Evolutionary conservation across 2,888 invertebrate genomes (phyloP).

Genomic region (Campoplex nolae): DNA sequence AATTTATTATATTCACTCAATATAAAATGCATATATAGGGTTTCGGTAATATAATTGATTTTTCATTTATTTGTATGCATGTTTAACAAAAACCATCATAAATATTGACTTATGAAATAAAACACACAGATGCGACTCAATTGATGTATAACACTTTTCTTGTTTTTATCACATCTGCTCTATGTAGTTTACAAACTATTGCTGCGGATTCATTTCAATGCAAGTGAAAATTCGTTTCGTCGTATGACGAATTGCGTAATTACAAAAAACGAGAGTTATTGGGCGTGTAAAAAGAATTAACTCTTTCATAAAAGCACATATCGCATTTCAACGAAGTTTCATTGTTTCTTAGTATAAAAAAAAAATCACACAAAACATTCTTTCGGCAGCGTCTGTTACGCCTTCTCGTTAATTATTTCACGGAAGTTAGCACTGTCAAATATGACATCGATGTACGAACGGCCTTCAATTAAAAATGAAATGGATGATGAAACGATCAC

Average conservation of each 20-base stretch:
- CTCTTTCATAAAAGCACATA: background rate
- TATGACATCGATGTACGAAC: conserved; percentile 69
- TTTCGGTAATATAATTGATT: background rate
- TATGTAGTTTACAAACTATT: background rate
- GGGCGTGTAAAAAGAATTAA: background rate
- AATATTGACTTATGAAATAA: background rate
- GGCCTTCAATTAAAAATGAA: conserved; percentile 56
- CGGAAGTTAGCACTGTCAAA: conserved; percentile 67
- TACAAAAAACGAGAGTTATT: background rate
- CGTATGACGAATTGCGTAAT: background rate
- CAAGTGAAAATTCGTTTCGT: background rate
- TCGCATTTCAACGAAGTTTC: background rate
- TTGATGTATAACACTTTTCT: background rate
- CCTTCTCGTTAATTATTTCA: conserved; percentile 41
- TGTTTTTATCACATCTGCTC: background rate
- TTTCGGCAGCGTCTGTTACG: background rate
- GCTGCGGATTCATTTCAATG: background rate
- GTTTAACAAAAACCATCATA: background rate
- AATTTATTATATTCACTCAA: background rate
- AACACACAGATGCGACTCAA: background rate
- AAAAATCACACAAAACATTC: background rate
- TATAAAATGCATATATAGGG: background rate
- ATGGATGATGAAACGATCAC: background rate
- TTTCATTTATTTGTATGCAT: background rate
- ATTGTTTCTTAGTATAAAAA: background rate